Percentiles rank a stretch among this genome's conserved stretches.
Conservation (phyloP, 2,113 vertebrate species). For the Lanius collurio region DNA sequence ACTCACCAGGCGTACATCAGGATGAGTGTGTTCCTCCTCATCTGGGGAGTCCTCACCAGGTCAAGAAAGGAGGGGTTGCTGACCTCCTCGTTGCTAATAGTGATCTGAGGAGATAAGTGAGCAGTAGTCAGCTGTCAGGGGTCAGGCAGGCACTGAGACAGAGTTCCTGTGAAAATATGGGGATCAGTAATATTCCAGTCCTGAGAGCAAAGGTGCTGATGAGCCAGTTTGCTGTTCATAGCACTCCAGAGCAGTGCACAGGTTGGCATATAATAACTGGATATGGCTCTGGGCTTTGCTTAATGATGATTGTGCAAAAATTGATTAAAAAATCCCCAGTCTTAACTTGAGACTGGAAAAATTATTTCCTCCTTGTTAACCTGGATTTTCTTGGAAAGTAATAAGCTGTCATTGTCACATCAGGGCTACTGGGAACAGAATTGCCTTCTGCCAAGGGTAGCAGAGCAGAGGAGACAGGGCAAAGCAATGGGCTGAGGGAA, state of each 20-base stretch:
- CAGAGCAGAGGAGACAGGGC: not conserved
- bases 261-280: not conserved
- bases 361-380: not conserved
- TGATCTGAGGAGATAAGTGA: slow-evolving; percentile 70
- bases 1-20: slow-evolving; percentile 93
- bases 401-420: not conserved
- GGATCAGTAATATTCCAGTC: not conserved
- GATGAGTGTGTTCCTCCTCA: slow-evolving; percentile 90
- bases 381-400: not conserved
- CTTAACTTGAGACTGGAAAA: not conserved
- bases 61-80: slow-evolving; percentile 82
- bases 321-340: not conserved
- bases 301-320: not conserved
- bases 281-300: not conserved
- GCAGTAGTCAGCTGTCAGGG: not conserved
- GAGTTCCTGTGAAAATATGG: not conserved
- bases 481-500: not conserved
- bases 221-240: not conserved
- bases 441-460: not conserved
- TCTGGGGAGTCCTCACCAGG: slow-evolving; percentile 85
- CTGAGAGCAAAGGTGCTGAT: rapidly evolving
- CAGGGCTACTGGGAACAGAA: not conserved
- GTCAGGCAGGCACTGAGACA: not conserved
- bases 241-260: not conserved
- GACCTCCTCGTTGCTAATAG: slow-evolving; percentile 73